A percentile compares a stretch with the other conserved stretches of the same genome.
phyloP scores from a whole-genome alignment of 2,113 vertebrate genomes.

The Hypocryptadius cinnamomeus region DNA sequence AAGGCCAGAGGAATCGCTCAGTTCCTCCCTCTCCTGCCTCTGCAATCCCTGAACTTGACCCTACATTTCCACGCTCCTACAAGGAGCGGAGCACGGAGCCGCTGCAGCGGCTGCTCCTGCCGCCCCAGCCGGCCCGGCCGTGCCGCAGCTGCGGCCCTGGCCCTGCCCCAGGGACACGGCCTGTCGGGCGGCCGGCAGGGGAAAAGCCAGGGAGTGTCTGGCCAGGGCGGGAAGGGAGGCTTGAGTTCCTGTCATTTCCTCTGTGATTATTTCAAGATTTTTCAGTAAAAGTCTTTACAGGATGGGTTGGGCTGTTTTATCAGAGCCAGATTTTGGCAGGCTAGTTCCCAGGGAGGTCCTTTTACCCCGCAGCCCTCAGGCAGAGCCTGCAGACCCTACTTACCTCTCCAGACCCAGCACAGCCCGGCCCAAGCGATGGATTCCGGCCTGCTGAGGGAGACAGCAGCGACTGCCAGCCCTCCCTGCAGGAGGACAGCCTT shows the following conservation, averaged over 20 bases:
- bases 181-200: accelerated
- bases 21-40: not conserved
- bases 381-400: not conserved
- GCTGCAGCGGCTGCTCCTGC: not conserved
- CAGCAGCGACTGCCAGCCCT: not conserved
- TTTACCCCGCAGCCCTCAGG: not conserved
- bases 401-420: not conserved
- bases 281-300: slow-evolving; percentile 6
- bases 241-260: slow-evolving; percentile 13
- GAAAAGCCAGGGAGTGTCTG: not conserved
- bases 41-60: not conserved
- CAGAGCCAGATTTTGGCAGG: not conserved
- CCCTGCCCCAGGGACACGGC: not conserved
- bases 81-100: accelerated
- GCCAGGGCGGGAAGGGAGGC: not conserved
- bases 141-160: not conserved
- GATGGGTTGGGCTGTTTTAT: slow-evolving; percentile 37
- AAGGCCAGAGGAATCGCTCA: not conserved
- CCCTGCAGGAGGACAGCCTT: not conserved
- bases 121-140: accelerated
- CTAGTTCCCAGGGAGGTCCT: not conserved
- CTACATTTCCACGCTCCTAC: not conserved
- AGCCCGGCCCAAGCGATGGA: not conserved
- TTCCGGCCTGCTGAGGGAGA: not conserved
- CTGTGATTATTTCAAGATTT: slow-evolving; percentile 31